Base-by-base conservation (phyloP, 2,797 vertebrate genomes). In the Catostomus latipinnis region DNA sequence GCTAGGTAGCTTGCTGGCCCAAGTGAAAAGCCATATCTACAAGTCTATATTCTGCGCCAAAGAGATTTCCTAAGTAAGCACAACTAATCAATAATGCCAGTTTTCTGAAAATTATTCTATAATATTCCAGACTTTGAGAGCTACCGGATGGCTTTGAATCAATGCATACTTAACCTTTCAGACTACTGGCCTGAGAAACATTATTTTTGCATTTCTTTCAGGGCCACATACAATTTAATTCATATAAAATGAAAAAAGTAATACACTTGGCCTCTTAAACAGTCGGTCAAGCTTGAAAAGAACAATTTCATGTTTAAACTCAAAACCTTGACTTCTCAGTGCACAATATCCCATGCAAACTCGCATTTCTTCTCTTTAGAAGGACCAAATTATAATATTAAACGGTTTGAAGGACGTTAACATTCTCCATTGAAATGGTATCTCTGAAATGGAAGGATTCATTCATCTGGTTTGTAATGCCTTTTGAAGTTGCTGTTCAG, bases 401-500 rank as follows among this genome's bases (percentile, higher is more conserved):
- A 74, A 69, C 48, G 46, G 22, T 70, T 75, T 49, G 71, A 86
- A 88, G 72, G 83, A 85, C 84, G 71, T 81, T 56, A 65, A 48
- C 82, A 70, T 86, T 87, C 82, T 61, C 72, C 61, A 84, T 81
- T 84, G 81, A 86, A 78, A 73, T 81, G 16, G 34, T n/a, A 22
- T 56, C 61, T 83, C 77, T 82, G 66, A 82, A 82, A 75, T 82
- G 12, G 76, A 86, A 84, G 72, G 71, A 80, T 81, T 74, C 93
- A 92, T 92, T 88, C 93, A 90, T 93, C 77, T 84, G 88, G 89
- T 87, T 87, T 84, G 81, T 84, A 81, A 86, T 46, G 78, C 77
- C 78, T 87, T 90, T 88, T 89, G 87, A 90, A 88, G 88, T 86
- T n/a, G 56, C 83, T 87, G 86, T 86, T 88, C 83, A 88, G 84